Conservation (phyloP, 2,888 invertebrate species). For the Dendrolimus pini region DNA sequence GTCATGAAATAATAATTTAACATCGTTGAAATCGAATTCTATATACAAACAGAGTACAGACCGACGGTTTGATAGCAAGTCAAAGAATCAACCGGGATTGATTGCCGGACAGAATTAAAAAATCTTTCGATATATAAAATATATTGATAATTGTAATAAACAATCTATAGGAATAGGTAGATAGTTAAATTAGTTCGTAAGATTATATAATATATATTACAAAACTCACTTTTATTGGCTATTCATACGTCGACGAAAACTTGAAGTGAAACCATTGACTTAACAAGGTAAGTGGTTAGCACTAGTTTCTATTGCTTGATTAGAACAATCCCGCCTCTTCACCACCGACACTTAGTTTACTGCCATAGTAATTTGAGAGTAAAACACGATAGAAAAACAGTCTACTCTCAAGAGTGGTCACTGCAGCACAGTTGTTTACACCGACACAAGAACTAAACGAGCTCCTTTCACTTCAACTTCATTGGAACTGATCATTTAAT, state of each 20-base stretch:
- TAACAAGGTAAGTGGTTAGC: conserved; percentile 8
- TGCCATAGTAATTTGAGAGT: neutral
- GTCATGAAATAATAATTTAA: too few relatives aligned
- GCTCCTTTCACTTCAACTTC: conserved; percentile 64
- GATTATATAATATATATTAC: neutral
- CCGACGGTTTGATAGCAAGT: too few relatives aligned
- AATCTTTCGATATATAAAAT: too few relatives aligned
- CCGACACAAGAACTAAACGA: conserved; percentile 36
- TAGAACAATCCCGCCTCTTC: conserved; percentile 12
- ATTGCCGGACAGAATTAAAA: too few relatives aligned
- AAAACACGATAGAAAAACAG: conserved; percentile 10
- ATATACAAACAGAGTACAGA: too few relatives aligned
- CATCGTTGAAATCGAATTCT: too few relatives aligned
- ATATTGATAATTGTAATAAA: too few relatives aligned
- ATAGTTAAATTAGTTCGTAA: too few relatives aligned
- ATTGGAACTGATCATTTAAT: conserved; percentile 36
- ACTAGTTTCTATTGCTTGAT: conserved; percentile 12
- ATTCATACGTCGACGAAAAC: conserved; percentile 10
- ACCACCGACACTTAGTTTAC: conserved; percentile 10
- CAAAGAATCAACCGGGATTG: too few relatives aligned
- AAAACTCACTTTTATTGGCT: conserved; percentile 1
- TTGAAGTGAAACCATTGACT: conserved; percentile 2
- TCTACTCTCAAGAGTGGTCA: conserved; percentile 33
- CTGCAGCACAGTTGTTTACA: conserved; percentile 46
- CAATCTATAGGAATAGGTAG: too few relatives aligned